Conservation (phyloP, 1,140 invertebrate species). For the Spodoptera litura region DNA sequence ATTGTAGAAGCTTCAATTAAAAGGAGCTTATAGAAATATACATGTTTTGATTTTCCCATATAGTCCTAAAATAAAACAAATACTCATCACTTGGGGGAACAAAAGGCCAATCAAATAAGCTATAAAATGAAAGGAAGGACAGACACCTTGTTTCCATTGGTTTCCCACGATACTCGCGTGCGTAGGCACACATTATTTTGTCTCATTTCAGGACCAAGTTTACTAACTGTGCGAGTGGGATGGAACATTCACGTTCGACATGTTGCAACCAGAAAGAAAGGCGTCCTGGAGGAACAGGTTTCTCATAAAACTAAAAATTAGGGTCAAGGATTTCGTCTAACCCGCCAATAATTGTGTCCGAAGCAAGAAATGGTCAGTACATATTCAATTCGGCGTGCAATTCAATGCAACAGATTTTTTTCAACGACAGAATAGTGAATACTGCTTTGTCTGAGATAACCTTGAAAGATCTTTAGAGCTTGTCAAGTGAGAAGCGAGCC, state of each 20-base stretch:
- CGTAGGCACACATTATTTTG: constrained; percentile 53
- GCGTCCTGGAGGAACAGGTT: constrained; percentile 60
- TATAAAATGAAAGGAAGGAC: constrained; percentile 76
- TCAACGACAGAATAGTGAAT: background rate
- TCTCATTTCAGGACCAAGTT: constrained; percentile 46
- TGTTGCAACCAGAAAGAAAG: constrained; percentile 35
- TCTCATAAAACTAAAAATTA: constrained; percentile 51
- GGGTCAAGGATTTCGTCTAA: constrained; percentile 53
- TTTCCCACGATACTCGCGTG: constrained; percentile 65
- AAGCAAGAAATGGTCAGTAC: background rate
- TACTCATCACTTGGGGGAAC: constrained; percentile 54
- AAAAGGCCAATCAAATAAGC: constrained; percentile 72
- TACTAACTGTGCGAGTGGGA: constrained; percentile 27
- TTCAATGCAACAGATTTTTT: constrained; percentile 12
- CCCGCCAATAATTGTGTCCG: background rate
- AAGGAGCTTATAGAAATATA: background rate
- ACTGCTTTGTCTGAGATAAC: constrained; percentile 31
- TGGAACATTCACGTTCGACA: constrained; percentile 15
- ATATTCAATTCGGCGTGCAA: constrained; percentile 9
- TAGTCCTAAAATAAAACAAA: constrained; percentile 42
- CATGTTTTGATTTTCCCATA: background rate
- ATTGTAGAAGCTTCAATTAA: constrained; percentile 25
- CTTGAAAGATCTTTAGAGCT: constrained; percentile 31
- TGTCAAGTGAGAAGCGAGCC: constrained; percentile 29
- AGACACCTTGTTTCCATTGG: constrained; percentile 71